Conservation (phyloP, 2,888 invertebrate genomes). For the Dryococelus australis region DNA sequence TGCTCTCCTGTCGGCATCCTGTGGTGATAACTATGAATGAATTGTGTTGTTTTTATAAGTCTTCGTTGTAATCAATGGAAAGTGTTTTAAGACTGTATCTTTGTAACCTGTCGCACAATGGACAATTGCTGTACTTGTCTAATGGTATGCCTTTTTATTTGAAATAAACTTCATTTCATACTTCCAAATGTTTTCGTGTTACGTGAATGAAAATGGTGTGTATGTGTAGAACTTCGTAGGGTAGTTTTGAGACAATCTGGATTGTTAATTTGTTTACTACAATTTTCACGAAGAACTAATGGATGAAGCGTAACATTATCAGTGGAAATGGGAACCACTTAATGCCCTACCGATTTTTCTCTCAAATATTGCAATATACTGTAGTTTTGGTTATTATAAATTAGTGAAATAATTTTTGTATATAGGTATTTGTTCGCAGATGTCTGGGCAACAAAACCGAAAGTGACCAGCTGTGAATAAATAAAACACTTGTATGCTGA, state of each 20-base stretch:
- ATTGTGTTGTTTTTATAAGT: background rate
- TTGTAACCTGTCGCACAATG: constrained; percentile 3
- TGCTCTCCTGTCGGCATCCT: background rate
- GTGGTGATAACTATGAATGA: background rate
- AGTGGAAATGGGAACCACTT: no score
- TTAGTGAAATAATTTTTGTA: no score
- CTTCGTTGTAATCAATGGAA: background rate
- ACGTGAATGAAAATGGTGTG: background rate
- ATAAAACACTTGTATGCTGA: no score
- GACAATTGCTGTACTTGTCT: background rate
- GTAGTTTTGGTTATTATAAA: no score
- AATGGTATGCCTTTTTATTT: background rate
- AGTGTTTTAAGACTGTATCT: background rate
- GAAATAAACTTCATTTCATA: background rate
- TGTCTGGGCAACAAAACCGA: no score
- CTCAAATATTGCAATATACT: no score
- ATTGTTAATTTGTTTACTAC: background rate
- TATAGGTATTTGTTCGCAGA: no score
- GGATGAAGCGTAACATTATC: no score
- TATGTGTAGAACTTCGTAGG: background rate
- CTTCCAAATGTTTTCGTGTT: background rate
- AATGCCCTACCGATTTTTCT: no score
- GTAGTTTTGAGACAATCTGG: background rate
- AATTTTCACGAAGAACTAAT: background rate
- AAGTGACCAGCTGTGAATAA: no score